phyloP scores from a whole-genome alignment of 2,797 vertebrate genomes.

The Enteromius afrohamiltoni region DNA sequence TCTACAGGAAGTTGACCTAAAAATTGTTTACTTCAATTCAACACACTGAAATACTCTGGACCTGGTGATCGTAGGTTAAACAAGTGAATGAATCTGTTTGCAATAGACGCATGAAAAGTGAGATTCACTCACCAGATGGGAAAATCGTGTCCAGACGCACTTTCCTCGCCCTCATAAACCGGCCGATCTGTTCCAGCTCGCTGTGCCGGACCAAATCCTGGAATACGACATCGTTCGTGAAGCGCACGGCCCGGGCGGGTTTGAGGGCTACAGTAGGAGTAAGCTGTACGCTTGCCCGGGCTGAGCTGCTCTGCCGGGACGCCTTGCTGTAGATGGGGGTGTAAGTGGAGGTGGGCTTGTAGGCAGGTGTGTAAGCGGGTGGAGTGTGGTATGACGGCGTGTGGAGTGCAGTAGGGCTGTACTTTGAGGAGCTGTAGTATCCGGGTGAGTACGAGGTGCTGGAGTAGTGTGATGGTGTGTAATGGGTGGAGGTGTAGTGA shows the following conservation, averaged over 20 bases:
- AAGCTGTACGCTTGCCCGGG: slow-evolving; percentile 53
- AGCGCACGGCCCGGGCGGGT: slow-evolving; percentile 82
- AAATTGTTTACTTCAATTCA: background rate
- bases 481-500: slow-evolving; percentile 55
- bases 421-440: slow-evolving; percentile 53
- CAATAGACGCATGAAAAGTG: background rate
- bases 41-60: background rate
- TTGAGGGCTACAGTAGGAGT: slow-evolving; percentile 66
- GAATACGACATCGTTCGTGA: slow-evolving; percentile 92
- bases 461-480: slow-evolving; percentile 58
- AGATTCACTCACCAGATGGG: slow-evolving; percentile 83
- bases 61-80: background rate
- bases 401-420: slow-evolving; percentile 41
- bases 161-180: slow-evolving; percentile 92
- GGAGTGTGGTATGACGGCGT: slow-evolving; percentile 52
- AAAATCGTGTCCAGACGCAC: slow-evolving; percentile 90
- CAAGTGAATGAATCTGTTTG: background rate
- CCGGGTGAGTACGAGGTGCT: slow-evolving; percentile 64
- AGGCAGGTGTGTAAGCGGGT: slow-evolving; percentile 68
- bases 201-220: slow-evolving; percentile 91
- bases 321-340: slow-evolving; percentile 66
- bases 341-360: slow-evolving; percentile 64
- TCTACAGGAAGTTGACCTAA: background rate
- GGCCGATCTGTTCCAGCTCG: slow-evolving; percentile 92
- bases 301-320: slow-evolving; percentile 64